Evolutionary conservation across 2,888 invertebrate species (phyloP), one percentile per base, ranked within the genome.

Genomic region (Toxonevra muliebris): DNA sequence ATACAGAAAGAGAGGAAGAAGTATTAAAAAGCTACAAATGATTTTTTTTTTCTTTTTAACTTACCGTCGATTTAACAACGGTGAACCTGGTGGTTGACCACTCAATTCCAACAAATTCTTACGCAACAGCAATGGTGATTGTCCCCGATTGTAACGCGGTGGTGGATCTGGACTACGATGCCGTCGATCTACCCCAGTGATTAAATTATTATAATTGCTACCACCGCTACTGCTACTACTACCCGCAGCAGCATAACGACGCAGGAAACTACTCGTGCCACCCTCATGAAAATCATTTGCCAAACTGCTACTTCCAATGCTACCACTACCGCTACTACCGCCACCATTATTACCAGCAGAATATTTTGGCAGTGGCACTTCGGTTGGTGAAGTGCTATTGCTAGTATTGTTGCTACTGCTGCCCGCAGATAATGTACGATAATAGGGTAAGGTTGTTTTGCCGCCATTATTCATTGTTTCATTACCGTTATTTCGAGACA

Each of bases 121-220:
- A 66, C 90, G 86, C 71, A 89, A 75, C 61, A 89, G 84, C 71
- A 90, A 82, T 19, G 90, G 90, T 55, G 85, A 85, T 65, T 85
- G 85, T 0, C 85, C 85, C 12, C 85, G 84, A 79, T 85, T 85
- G 66, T 82, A 85, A 55, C 85, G 86, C 73, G 89, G 89, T 69
- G 89, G 89, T 19, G 89, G 89, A 82, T 89, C 89, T 30, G 89
- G 89, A 77, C 88, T 89, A 72, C 88, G 88, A 79, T 88, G 88
- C 63, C 88, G 74, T 2, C 84, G 77, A 76, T 82, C 82, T 40
- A 82, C 71, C 2, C 81, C 81, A 8, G 82, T 78, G 41, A 83
- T 58, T 41, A 81, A 71, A 70, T 81, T 82, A 1, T 81, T 80
- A 67, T 79, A 80, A 10, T 82, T 60, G 67, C 76, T 9, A 13